Base-by-base conservation (phyloP, 2,888 invertebrate genomes). In the Euclidia mi region DNA sequence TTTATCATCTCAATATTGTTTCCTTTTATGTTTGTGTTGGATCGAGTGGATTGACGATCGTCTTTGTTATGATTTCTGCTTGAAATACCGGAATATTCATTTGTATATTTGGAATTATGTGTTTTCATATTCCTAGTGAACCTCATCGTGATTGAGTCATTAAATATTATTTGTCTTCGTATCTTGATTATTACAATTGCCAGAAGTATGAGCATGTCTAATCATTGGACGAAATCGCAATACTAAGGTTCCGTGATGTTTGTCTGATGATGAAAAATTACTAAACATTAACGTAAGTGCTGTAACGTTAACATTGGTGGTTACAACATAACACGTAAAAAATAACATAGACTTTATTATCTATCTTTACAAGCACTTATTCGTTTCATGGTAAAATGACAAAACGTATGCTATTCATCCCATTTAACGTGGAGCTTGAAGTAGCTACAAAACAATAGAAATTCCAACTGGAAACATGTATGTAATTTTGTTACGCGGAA, bases 331-430 rank as follows among this genome's bases (percentile, higher is more conserved):
- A n/a, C n/a, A n/a, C n/a, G n/a, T n/a, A n/a, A n/a, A n/a, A n/a
- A n/a, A n/a, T n/a, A n/a, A n/a, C n/a, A n/a, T n/a, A n/a, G n/a
- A n/a, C n/a, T n/a, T n/a, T n/a, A n/a, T n/a, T n/a, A n/a, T 80
- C 79, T 81, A 76, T 82, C 79, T 76, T 78, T 76, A 76, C 69
- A 73, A 76, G 66, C 70, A 76, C 74, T 77, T 81, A 73, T 74
- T 71, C 76, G 65, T 68, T 60, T 62, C 56, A 65, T 71, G 76
- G 78, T 77, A 70, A 63, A 73, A 72, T 77, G 71, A 79, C 68
- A 76, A 58, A 58, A 72, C 58, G 58, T 61, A n/a, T n/a, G n/a
- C n/a, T n/a, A n/a, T n/a, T n/a, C n/a, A n/a, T 68, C 62, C 57
- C 64, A 56, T 77, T 68, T 74, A 67, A 49, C 47, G 57, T 59